Conservation (phyloP, 2,113 vertebrate species). For the Paraplagusia blochii region DNA sequence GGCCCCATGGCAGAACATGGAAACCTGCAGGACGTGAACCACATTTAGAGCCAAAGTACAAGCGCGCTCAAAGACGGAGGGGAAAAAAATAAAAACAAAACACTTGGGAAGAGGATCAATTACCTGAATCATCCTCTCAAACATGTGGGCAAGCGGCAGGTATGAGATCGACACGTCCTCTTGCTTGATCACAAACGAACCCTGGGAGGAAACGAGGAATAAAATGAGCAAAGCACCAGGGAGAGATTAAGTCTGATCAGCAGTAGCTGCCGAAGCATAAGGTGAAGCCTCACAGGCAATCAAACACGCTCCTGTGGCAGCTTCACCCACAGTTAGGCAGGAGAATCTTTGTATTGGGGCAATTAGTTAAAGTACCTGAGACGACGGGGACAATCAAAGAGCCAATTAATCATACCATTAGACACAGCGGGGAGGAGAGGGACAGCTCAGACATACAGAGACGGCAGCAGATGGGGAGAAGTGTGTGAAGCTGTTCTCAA, state of each 20-base stretch:
- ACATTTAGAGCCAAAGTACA: conserved; percentile 3
- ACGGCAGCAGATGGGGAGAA: conserved; percentile 45
- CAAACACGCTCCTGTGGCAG: conserved; percentile 44
- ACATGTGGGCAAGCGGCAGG: conserved; percentile 81
- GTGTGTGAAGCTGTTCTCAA: conserved; percentile 63
- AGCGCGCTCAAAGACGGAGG: neutral
- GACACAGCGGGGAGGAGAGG: conserved; percentile 61
- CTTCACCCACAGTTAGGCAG: conserved; percentile 41
- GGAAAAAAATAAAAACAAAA: neutral
- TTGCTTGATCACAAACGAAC: conserved; percentile 73
- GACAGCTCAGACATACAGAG: conserved; percentile 46
- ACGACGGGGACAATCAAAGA: conserved; percentile 67
- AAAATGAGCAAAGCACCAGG: conserved; percentile 49
- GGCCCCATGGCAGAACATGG: conserved; percentile 78
- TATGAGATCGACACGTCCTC: conserved; percentile 81
- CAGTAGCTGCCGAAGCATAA: conserved; percentile 8
- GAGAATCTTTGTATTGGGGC: conserved; percentile 49
- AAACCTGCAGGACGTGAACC: conserved; percentile 55
- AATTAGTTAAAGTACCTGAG: conserved; percentile 65
- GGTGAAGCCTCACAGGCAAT: conserved; percentile 35
- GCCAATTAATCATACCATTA: conserved; percentile 70
- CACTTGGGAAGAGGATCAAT: neutral
- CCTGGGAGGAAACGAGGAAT: conserved; percentile 55
- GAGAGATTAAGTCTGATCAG: conserved; percentile 48
- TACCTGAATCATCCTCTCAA: conserved; percentile 82